phyloP scores from a whole-genome alignment of 2,113 vertebrate species.

The Zingel zingel region DNA sequence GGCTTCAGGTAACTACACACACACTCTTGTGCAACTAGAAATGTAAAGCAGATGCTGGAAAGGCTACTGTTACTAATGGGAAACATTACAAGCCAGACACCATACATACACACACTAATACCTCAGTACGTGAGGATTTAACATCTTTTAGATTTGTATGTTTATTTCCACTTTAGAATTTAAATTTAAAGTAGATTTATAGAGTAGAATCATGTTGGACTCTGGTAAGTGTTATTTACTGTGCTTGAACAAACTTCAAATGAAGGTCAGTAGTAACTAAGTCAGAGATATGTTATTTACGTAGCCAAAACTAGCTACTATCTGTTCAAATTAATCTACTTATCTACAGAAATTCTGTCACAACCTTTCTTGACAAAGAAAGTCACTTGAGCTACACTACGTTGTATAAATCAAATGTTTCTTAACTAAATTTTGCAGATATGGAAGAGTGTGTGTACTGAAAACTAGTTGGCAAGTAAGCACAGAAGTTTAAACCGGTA shows the following conservation, averaged over 20 bases:
- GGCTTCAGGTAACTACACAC: constrained; percentile 90
- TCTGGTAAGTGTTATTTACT: not conserved
- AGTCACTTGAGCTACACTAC: not conserved
- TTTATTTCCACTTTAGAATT: not conserved
- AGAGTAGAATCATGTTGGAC: not conserved
- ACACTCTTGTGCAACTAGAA: constrained; percentile 27
- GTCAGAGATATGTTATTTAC: not conserved
- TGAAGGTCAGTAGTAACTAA: not conserved
- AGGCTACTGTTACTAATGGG: constrained; percentile 65
- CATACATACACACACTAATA: constrained; percentile 3
- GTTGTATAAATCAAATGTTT: not conserved
- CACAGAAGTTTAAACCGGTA: too few relatives aligned
- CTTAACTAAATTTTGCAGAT: too few relatives aligned
- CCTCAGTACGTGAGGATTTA: constrained; percentile 2
- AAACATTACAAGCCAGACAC: constrained; percentile 49
- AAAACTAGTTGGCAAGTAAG: too few relatives aligned
- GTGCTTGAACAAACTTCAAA: not conserved
- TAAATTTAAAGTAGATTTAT: not conserved
- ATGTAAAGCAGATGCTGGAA: constrained; percentile 69
- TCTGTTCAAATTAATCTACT: not conserved
- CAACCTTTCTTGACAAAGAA: not conserved
- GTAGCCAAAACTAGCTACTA: not conserved
- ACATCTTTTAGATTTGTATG: not conserved
- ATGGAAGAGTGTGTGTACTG: too few relatives aligned
- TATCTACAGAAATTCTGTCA: not conserved